Conservation (phyloP, 2,888 invertebrate species). For the Chaitophorus viminalis region DNA sequence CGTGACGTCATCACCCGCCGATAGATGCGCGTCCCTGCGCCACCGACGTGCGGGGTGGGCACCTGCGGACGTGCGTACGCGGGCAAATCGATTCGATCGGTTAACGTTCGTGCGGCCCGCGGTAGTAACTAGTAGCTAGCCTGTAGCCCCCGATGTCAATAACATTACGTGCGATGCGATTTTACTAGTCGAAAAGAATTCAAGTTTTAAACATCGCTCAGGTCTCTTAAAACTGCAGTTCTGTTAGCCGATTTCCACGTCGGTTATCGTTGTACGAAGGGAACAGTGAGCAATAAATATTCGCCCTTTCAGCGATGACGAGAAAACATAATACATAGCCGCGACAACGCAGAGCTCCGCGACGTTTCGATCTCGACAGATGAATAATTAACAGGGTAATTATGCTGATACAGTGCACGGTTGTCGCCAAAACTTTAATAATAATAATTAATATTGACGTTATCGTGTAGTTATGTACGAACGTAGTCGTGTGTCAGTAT, state of each 20-base stretch:
- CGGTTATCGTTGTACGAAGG: too few relatives aligned
- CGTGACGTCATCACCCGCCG: neutral
- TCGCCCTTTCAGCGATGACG: neutral
- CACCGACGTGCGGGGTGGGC: neutral
- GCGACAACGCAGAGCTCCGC: neutral
- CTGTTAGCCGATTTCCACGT: too few relatives aligned
- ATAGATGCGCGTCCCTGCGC: neutral
- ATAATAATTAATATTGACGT: too few relatives aligned
- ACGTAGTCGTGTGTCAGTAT: conserved; percentile 6
- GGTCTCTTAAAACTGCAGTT: too few relatives aligned
- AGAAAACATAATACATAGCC: neutral
- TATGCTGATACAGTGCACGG: neutral
- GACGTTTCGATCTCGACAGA: neutral
- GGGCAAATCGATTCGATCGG: conserved; percentile 24
- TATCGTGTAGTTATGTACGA: neutral
- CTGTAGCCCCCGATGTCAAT: too few relatives aligned
- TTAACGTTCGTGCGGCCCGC: neutral
- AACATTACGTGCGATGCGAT: too few relatives aligned
- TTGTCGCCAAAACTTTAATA: neutral
- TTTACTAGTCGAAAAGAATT: too few relatives aligned
- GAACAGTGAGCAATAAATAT: too few relatives aligned
- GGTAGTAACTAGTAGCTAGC: neutral
- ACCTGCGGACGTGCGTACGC: neutral
- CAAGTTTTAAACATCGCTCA: too few relatives aligned
- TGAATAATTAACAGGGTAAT: neutral